phyloP scores from a whole-genome alignment of 2,888 invertebrate species.

The Meganola albula region DNA sequence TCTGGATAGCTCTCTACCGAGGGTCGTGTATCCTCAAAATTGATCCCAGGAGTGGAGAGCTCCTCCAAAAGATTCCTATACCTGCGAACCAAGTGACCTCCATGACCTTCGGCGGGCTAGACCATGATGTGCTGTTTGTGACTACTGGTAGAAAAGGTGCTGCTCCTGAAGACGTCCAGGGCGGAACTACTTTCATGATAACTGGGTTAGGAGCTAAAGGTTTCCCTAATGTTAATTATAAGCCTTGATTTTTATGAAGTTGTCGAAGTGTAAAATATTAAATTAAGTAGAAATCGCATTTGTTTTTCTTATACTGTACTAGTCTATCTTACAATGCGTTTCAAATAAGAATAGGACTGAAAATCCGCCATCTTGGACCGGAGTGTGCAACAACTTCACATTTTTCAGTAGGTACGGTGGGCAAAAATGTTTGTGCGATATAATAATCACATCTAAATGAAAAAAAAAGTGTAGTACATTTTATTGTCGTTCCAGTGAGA shows the following conservation, averaged over 20 bases:
- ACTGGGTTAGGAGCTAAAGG: constrained; percentile 80
- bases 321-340: no score
- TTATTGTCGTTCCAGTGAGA: no score
- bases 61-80: constrained; percentile 74
- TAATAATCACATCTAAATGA: no score
- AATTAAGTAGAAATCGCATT: no score
- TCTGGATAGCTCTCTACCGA: constrained; percentile 85
- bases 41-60: constrained; percentile 71
- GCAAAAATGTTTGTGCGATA: no score
- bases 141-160: constrained; percentile 69
- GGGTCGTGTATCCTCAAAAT: constrained; percentile 77
- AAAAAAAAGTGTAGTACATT: no score
- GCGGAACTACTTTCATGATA: constrained; percentile 79
- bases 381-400: no score
- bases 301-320: no score
- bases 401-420: no score
- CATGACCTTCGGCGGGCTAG: constrained; percentile 83
- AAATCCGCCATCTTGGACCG: no score
- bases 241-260: constrained; percentile 35
- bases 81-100: constrained; percentile 83
- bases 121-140: constrained; percentile 82
- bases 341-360: no score
- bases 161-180: constrained; percentile 59
- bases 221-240: constrained; percentile 46
- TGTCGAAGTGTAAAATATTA: no score